Evolutionary conservation across 2,888 invertebrate species (phyloP).

Genomic region (Limnephilus marmoratus): DNA sequence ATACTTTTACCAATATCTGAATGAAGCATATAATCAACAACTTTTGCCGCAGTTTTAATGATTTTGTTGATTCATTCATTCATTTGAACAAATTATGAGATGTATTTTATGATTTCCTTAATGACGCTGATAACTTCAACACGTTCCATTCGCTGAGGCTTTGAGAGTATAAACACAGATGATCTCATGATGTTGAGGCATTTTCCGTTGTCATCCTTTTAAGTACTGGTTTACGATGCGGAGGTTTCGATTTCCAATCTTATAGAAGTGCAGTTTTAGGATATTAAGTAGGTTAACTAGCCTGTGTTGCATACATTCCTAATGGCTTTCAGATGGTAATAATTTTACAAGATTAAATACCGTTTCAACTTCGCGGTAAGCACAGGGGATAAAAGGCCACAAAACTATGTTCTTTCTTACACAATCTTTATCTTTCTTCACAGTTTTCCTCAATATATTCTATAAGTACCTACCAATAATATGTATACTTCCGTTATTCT

Average conservation of each 20-base stretch:
- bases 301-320: too few relatives aligned
- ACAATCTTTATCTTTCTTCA: too few relatives aligned
- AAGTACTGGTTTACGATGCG: neutral
- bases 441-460: too few relatives aligned
- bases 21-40: neutral
- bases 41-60: neutral
- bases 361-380: too few relatives aligned
- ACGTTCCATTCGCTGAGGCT: neutral
- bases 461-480: too few relatives aligned
- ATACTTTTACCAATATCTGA: neutral
- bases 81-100: neutral
- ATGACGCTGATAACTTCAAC: neutral
- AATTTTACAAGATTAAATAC: too few relatives aligned
- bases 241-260: neutral
- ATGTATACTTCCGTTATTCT: too few relatives aligned
- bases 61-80: neutral
- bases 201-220: neutral
- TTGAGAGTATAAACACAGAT: neutral
- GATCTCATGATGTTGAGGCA: neutral
- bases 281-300: neutral
- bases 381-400: too few relatives aligned
- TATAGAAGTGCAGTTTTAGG: neutral
- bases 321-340: too few relatives aligned
- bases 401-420: too few relatives aligned
- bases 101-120: neutral